Base-by-base conservation (phyloP, 2,888 invertebrate species). In the Epiblema foenella region DNA sequence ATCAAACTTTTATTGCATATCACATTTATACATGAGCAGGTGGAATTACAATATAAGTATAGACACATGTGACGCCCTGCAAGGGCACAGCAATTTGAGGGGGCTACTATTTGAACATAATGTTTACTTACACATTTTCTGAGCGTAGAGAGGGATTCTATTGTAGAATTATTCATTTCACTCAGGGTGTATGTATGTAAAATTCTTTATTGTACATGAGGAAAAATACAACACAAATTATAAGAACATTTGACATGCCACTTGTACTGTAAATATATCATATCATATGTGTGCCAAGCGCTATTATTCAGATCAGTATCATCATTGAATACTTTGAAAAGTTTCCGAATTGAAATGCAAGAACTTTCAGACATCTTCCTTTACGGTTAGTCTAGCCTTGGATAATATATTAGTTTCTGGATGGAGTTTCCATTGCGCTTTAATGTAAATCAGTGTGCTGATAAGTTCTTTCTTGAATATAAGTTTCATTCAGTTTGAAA, bases 311-410 rank as follows among this genome's bases (percentile, higher is more conserved):
- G 24, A 64, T 54, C 39, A 20, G 20, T 52, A 20, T 52, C 20
- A 68, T 52, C 20, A 52, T 68, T 24, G 52, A 46, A 62, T 60
- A 68, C 60, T 29, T 42, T 20, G 46, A 20, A 12, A 64, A 64
- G 52, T 64, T 65, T 10, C 17, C 20, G 18, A 42, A 68, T 54
- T 46, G 15, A 29, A 67, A 54, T 46, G 60, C 68, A 60, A 42
- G 60, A 60, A 60, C 9, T 68, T 68, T 29, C 20, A 68, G 59
- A 39, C 51, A 60, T n/a, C 11, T 56, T n/a, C 46, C 17, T 39
- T 59, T 56, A 56, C n/a, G 56, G 62, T 20, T 56, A 52, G 29
- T 37, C 62, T 63, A n/a, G 56, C 62, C 56, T 63, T 54, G 62
- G 46, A 7, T 57, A 66, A 58, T 58, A 46, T 60, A 68, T 68